These are phyloP conservation scores for Sphaerodactylus townsendi DNA, from an alignment of 2,113 vertebrate genomes.

Conservation along the genomic window DNA sequence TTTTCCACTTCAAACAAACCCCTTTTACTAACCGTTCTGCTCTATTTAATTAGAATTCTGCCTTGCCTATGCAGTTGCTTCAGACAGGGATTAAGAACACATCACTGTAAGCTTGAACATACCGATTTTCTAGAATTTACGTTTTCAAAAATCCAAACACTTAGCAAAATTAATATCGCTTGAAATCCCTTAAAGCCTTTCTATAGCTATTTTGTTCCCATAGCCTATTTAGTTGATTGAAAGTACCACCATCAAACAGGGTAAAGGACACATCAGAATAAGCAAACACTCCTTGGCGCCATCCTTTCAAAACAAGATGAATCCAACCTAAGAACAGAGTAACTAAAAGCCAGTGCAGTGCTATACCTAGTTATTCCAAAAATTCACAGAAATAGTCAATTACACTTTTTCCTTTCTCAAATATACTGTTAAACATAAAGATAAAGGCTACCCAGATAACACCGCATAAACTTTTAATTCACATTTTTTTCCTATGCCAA, in stretches of 20 bases:
- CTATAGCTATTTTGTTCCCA: conserved; percentile 6
- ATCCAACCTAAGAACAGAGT: background rate
- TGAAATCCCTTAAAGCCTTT: conserved; percentile 42
- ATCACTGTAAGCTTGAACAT: conserved; percentile 23
- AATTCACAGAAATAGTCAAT: background rate
- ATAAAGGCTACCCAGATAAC: conserved; percentile 44
- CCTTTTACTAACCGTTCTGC: conserved; percentile 65
- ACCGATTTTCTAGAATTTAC: conserved; percentile 54
- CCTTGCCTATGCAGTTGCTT: conserved; percentile 65
- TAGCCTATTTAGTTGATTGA: conserved; percentile 42
- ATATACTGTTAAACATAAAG: conserved; percentile 40
- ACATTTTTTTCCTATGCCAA: conserved; percentile 40
- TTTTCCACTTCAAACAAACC: conserved; percentile 75
- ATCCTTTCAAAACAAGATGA: conserved; percentile 37
- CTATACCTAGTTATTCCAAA: background rate
- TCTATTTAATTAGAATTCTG: conserved; percentile 77
- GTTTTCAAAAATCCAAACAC: conserved; percentile 58
- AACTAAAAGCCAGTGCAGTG: conserved; percentile 12
- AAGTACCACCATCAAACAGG: conserved; percentile 15
- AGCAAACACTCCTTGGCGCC: conserved; percentile 41
- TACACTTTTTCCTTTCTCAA: background rate
- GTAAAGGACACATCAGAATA: conserved; percentile 46
- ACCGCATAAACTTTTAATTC: conserved; percentile 48
- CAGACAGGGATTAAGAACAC: conserved; percentile 59
- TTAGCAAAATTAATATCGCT: conserved; percentile 61